Conservation (phyloP, 1,140 invertebrate species). For the Penaeus indicus region DNA sequence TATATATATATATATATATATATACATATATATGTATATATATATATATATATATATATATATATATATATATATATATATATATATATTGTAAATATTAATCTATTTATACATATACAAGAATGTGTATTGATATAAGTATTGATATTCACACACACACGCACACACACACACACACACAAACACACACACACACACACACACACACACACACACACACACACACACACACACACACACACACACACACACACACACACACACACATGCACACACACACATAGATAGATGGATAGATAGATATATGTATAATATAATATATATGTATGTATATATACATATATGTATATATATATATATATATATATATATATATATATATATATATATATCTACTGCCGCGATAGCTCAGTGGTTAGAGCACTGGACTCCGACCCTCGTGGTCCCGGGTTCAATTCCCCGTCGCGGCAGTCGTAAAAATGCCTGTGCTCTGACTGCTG, state of each 20-base stretch:
- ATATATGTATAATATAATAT: not conserved
- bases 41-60: not conserved
- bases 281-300: no score
- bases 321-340: not conserved
- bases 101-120: no score
- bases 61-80: not conserved
- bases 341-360: no score
- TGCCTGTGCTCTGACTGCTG: no score
- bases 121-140: not conserved
- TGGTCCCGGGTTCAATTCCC: no score
- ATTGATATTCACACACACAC: conserved; percentile 13
- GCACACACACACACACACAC: conserved; percentile 33
- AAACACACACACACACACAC: conserved; percentile 52
- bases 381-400: not conserved
- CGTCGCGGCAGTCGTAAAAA: no score
- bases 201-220: conserved; percentile 3
- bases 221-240: conserved; percentile 41
- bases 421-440: no score
- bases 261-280: not conserved
- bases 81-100: not conserved
- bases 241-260: conserved; percentile 42
- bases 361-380: no score
- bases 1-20: no score
- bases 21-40: no score
- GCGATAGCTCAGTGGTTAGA: no score